phyloP scores from a whole-genome alignment of 2,113 vertebrate species.

The Manacus vitellinus region DNA sequence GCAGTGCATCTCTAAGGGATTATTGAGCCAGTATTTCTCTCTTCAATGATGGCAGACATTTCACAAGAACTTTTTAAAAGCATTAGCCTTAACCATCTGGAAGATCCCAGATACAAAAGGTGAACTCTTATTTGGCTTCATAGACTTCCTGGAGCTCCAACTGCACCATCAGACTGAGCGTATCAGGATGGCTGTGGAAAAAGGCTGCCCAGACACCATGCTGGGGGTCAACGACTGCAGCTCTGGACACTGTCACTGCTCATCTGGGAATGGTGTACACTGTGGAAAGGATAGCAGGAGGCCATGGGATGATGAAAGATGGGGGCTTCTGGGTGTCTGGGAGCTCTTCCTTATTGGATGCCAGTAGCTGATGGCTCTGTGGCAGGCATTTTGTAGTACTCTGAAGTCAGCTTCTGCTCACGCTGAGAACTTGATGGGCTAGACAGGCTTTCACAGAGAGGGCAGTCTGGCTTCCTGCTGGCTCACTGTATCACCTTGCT shows the following conservation, averaged over 20 bases:
- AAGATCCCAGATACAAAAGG: not conserved
- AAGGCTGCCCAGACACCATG: fast-evolving
- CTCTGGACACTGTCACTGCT: fast-evolving
- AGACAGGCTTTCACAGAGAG: fast-evolving
- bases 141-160: not conserved
- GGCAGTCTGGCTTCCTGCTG: not conserved
- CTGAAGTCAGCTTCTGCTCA: not conserved
- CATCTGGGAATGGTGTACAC: fast-evolving
- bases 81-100: not conserved
- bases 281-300: not conserved
- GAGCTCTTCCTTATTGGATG: not conserved
- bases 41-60: not conserved
- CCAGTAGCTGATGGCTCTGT: not conserved
- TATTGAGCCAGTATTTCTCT: not conserved
- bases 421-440: not conserved
- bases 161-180: not conserved
- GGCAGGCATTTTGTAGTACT: too few relatives aligned
- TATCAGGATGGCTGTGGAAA: not conserved
- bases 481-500: fast-evolving
- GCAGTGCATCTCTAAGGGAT: not conserved
- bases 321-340: fast-evolving
- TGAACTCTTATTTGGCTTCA: not conserved
- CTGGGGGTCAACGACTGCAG: not conserved
- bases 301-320: not conserved
- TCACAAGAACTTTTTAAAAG: not conserved